Base-by-base conservation (phyloP, 2,797 vertebrate genomes). In the Lithobates sylvaticus region DNA sequence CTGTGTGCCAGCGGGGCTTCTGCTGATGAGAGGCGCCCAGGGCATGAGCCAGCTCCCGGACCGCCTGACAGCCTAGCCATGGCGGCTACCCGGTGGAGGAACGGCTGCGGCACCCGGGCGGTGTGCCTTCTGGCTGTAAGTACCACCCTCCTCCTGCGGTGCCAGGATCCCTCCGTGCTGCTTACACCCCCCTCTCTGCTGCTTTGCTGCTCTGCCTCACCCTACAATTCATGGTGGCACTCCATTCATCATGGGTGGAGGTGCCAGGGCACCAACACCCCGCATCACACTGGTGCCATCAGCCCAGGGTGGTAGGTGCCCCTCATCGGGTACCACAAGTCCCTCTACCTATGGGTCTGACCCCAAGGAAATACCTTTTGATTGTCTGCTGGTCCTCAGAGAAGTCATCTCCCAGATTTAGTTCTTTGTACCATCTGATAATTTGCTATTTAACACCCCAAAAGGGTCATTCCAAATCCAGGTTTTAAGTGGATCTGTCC, bases 41-140 rank as follows among this genome's bases (percentile, higher is more conserved):
- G 36, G 83, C 67, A 84, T 84, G 83, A 84, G 75, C 75, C 76
- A 71, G 75, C n/a, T 32, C 64, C 29, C n/a, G 27, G 27, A 26
- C 13, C 32, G 34, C 54, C 75, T 34, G 75, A 42, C 32, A 68
- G 36, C 77, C 39, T 47, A 79, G 73, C 74, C 73, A 84, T 84
- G 82, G 42, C 74, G 27, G 82, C 27, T 5, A 32, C 82, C 73
- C 9, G 64, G 69, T 42, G 68, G 39, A 64, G 61, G 72, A 44
- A 23, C 15, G 81, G 54, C 71, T n/a, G 72, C 81, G 44, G 81
- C 70, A 9, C 70, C 47, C 70, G 36, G 72, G 29, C 68, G 65
- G 75, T 47, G 50, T 79, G 70, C 34, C 27, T 85, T n/a, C 70
- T 85, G 76, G 54, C 44, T 44, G 84, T 85, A 26, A 85, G 70